Evolutionary conservation across 2,888 invertebrate genomes (phyloP), one percentile per base, ranked within the genome.

Genomic region (Perithous albicinctus): DNA sequence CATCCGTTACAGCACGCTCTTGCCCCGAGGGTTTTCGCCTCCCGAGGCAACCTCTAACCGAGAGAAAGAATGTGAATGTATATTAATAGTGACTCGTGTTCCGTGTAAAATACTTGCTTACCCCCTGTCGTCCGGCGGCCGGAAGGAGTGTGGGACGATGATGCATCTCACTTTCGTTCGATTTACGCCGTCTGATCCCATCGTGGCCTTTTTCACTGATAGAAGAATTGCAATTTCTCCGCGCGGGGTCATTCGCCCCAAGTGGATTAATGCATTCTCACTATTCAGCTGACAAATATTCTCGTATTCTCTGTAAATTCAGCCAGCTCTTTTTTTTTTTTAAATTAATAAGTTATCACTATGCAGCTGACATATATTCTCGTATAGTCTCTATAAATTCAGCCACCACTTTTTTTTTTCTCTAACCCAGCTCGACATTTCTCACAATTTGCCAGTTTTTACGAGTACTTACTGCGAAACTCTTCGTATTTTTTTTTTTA

Each of bases 1-100:
- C 64, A 75, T 75, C 74, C 43, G 66, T 75, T 64, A 75, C 41
- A 8, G 23, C 20, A 54, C n/a, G 63, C 74, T 74, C 64, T 74
- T n/a, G 38, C 41, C 26, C 32, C 41, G 72, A 32, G 41, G 6
- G 15, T n/a, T n/a, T n/a, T 56, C 70, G 8, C 7, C 15, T 48
- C 66, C 18, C 43, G 23, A 15, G 10, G 15, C 12, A 29, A 46
- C n/a, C n/a, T n/a, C 64, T 20, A 23, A 26, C 15, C 4, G 41
- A 15, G 54, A 59, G n/a, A n/a, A n/a, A 59, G 32, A 59, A 59
- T 35, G 59, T 15, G 59, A 59, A 59, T 59, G 18, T 18, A 59
- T 32, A 59, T 59, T 35, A 18, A 59, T 59, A 32, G 59, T 8
- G 23, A 29, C 38, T 46, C 38, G 43, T 38, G 35, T 12, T 63